Percentiles rank a stretch among this genome's conserved stretches.
phyloP scores from a whole-genome alignment of 1,140 invertebrate genomes.

The Eupristina koningsbergeri region DNA sequence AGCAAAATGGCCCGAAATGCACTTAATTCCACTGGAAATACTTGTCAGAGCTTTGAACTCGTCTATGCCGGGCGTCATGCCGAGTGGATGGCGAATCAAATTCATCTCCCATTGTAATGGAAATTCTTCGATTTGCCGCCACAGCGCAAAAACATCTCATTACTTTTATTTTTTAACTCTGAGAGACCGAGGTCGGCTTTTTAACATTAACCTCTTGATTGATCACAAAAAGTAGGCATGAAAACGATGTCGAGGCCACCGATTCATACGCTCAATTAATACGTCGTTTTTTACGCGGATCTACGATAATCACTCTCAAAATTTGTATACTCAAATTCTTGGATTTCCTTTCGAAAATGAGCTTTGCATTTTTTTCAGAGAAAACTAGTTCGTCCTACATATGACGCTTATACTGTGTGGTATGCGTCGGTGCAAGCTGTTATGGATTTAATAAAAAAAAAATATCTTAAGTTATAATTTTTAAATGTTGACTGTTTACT shows the following conservation, averaged over 20 bases:
- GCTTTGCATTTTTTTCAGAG: too few species aligned
- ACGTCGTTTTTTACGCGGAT: not conserved
- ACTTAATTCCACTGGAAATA: constrained; percentile 67
- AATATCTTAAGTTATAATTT: too few species aligned
- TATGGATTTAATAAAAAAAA: too few species aligned
- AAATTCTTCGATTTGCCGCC: constrained; percentile 23
- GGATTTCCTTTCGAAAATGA: too few species aligned
- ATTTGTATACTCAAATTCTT: too few species aligned
- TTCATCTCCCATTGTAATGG: not conserved
- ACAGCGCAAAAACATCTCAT: not conserved
- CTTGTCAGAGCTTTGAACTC: constrained; percentile 63
- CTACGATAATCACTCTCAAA: too few species aligned
- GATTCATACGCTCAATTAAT: not conserved
- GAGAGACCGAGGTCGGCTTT: not conserved
- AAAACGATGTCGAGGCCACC: too few species aligned
- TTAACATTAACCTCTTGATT: not conserved
- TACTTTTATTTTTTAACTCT: not conserved
- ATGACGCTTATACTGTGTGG: too few species aligned
- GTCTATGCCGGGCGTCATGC: constrained; percentile 6
- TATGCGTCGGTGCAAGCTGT: too few species aligned
- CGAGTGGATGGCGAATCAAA: not conserved
- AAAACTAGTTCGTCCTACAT: too few species aligned
- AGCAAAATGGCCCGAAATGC: constrained; percentile 41
- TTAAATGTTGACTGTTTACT: too few species aligned
- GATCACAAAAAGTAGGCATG: not conserved